Conservation (phyloP, 1,140 invertebrate species). For the Aphidius gifuensis region DNA sequence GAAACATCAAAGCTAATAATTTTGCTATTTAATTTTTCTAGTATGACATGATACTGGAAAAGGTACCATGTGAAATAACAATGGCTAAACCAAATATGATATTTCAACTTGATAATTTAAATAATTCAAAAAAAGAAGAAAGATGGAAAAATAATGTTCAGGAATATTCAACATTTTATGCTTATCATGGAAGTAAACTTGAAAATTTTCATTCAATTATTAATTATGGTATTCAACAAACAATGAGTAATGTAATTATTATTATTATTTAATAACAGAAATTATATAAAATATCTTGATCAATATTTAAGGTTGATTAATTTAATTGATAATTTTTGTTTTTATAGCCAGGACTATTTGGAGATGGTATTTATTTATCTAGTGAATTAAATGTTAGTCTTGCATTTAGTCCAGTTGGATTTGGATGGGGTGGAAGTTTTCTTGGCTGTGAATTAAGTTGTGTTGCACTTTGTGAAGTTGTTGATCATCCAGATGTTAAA, state of each 20-base stretch:
- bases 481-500: conserved; percentile 64
- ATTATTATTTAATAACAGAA: conserved; percentile 13
- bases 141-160: conserved; percentile 59
- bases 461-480: conserved; percentile 75
- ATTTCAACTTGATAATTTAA: conserved; percentile 61
- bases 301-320: background rate
- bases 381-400: conserved; percentile 69
- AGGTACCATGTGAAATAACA: conserved; percentile 51
- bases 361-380: conserved; percentile 74
- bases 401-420: conserved; percentile 66
- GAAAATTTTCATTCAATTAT: conserved; percentile 82
- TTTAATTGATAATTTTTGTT: background rate
- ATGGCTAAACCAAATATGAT: conserved; percentile 62
- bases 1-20: background rate
- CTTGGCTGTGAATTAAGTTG: conserved; percentile 72
- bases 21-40: conserved; percentile 39
- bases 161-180: conserved; percentile 62
- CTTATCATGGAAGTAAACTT: conserved; percentile 74
- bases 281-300: conserved; percentile 11
- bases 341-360: conserved; percentile 64
- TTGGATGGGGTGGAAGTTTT: conserved; percentile 70
- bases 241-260: conserved; percentile 67
- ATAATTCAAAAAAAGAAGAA: conserved; percentile 56
- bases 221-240: conserved; percentile 72
- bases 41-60: conserved; percentile 57